Conservation (phyloP, 1,140 invertebrate genomes). For the Hermetia illucens region DNA sequence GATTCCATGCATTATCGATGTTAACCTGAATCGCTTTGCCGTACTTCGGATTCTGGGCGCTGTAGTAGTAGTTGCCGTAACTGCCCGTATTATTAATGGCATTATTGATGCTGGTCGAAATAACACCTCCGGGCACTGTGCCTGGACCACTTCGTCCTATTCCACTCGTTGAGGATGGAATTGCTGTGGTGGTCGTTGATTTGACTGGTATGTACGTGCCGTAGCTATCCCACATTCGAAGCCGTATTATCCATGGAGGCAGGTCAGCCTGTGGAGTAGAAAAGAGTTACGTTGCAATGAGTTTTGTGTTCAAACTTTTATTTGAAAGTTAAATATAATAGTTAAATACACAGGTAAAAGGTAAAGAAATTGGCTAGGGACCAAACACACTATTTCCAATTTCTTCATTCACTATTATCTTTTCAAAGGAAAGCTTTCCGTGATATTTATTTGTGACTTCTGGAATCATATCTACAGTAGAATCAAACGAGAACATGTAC, state of each 20-base stretch:
- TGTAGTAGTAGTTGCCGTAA: slow-evolving; percentile 27
- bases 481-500: no score
- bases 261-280: slow-evolving; percentile 23
- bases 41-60: slow-evolving; percentile 26
- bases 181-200: slow-evolving; percentile 19
- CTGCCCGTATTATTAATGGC: slow-evolving; percentile 3
- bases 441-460: no score
- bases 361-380: no score
- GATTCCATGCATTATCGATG: slow-evolving; percentile 31
- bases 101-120: slow-evolving; percentile 11
- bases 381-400: no score
- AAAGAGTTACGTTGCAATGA: no score
- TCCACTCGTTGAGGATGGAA: not conserved
- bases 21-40: slow-evolving; percentile 26
- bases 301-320: no score
- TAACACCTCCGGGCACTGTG: slow-evolving; percentile 20
- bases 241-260: slow-evolving; percentile 37
- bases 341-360: no score
- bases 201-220: slow-evolving; percentile 27
- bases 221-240: slow-evolving; percentile 43
- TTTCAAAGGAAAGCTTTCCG: no score
- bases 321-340: no score
- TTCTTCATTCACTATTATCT: no score
- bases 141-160: slow-evolving; percentile 11
- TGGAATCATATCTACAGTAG: no score